Percentiles rank a stretch among this genome's conserved stretches.
These are phyloP conservation scores for mouse (Mus musculus) DNA, from an alignment of 2,113 vertebrate genomes.

Conservation along the genomic window DNA sequence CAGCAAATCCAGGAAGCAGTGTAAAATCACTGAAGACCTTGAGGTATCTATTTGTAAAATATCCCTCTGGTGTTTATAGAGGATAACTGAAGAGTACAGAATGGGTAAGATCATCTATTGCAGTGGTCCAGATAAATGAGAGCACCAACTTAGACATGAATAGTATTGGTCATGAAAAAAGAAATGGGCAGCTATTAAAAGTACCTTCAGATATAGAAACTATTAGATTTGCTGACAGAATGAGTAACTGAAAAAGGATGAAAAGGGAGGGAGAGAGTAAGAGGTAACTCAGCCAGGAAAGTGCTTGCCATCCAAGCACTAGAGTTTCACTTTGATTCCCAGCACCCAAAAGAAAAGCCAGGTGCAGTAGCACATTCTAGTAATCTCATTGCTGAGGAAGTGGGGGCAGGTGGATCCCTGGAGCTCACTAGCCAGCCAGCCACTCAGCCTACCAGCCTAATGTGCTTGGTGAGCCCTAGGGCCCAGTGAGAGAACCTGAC, in stretches of 20 bases:
- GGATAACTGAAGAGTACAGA: background rate
- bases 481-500: background rate
- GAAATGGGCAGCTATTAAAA: background rate
- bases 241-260: background rate
- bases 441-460: background rate
- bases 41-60: background rate
- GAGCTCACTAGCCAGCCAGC: background rate
- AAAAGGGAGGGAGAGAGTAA: background rate
- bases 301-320: background rate
- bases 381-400: background rate
- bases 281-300: background rate
- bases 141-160: background rate
- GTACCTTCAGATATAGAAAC: slow-evolving; percentile 35
- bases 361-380: background rate
- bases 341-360: background rate
- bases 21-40: slow-evolving; percentile 12
- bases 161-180: background rate
- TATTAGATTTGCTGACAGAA: background rate
- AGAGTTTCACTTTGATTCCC: background rate
- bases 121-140: slow-evolving; percentile 5
- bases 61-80: background rate
- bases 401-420: background rate
- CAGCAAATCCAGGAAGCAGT: slow-evolving; percentile 6
- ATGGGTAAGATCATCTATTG: background rate
- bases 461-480: background rate